These are phyloP conservation scores for Alcedo quadribrachys DNA, from an alignment of 2,797 vertebrate species.

Conservation along the genomic window DNA sequence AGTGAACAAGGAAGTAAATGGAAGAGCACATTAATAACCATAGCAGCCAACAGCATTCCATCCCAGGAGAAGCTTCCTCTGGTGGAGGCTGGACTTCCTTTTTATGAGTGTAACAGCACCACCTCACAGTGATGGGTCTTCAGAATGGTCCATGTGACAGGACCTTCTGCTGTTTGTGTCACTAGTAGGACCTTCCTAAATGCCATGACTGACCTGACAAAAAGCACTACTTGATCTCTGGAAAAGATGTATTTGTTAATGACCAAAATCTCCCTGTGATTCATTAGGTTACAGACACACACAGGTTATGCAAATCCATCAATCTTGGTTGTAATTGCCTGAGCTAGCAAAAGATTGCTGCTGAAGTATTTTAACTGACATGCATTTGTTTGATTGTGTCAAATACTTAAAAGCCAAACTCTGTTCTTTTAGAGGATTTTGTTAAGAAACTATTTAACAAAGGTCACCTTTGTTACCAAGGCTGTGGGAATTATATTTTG, in stretches of 20 bases:
- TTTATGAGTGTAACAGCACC: background rate
- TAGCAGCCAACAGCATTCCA: constrained; percentile 41
- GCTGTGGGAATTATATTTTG: constrained; percentile 6
- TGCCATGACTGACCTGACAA: background rate
- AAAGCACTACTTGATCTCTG: background rate
- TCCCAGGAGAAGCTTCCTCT: constrained; percentile 8
- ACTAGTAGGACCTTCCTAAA: background rate
- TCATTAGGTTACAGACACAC: background rate
- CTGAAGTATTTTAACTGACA: background rate
- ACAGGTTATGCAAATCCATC: background rate
- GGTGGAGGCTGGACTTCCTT: background rate
- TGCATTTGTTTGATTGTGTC: background rate
- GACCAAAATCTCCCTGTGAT: background rate
- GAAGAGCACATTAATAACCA: constrained; percentile 53
- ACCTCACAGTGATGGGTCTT: background rate
- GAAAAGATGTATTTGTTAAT: background rate
- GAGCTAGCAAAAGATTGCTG: background rate
- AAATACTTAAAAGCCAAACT: background rate
- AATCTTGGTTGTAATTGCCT: background rate
- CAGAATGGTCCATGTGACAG: background rate
- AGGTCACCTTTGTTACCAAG: constrained; percentile 34
- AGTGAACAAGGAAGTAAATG: background rate
- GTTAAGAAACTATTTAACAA: background rate
- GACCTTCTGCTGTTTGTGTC: background rate
- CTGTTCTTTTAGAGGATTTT: background rate